These are phyloP conservation scores for Gavialis gangeticus DNA, from an alignment of 2,113 vertebrate genomes.

Conservation along the genomic window DNA sequence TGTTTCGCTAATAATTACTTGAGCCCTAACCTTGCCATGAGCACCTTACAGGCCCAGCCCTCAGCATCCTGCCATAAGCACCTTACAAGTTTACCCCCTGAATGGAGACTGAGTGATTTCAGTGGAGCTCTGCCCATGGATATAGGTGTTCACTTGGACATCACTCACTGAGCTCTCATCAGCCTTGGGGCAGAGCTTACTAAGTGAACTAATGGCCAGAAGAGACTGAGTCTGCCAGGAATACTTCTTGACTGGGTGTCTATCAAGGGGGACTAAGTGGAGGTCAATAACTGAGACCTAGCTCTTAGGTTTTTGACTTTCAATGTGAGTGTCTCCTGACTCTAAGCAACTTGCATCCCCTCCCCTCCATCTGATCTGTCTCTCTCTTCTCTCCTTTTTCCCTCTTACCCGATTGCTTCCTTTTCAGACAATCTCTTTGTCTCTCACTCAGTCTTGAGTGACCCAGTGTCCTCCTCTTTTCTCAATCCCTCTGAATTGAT, in stretches of 20 bases:
- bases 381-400: background rate
- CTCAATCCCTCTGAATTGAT: background rate
- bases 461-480: background rate
- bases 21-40: background rate
- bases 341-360: background rate
- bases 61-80: background rate
- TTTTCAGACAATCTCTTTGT: background rate
- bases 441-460: background rate
- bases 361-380: background rate
- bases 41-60: background rate
- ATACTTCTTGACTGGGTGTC: background rate
- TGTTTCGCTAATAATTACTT: background rate
- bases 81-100: no score
- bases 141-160: background rate
- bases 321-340: background rate
- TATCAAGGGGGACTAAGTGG: background rate
- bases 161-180: background rate
- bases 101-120: background rate
- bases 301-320: fast-evolving
- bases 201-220: background rate
- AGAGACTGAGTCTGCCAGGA: background rate
- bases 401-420: background rate
- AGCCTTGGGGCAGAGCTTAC: background rate
- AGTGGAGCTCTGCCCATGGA: background rate
- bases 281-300: background rate